phyloP scores from a whole-genome alignment of 2,888 invertebrate genomes.

The Camptogramma bilineatum region DNA sequence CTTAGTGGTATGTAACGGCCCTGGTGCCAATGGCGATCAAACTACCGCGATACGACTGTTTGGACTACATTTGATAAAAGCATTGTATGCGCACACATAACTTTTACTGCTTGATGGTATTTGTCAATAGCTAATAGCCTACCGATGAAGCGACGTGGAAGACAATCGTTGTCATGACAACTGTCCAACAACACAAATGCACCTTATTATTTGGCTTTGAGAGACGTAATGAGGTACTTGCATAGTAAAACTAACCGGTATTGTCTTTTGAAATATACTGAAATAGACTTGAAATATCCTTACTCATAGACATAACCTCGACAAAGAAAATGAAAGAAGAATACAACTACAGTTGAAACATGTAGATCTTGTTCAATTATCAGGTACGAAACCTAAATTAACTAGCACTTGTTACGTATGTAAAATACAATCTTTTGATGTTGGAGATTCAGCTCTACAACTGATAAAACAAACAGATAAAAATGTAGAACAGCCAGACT shows the following conservation, averaged over 20 bases:
- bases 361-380: no score
- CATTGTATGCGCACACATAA: conserved; percentile 49
- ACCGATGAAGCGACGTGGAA: conserved; percentile 71
- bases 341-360: no score
- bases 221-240: conserved; percentile 31
- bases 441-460: background rate
- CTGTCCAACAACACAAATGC: conserved; percentile 70
- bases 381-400: no score
- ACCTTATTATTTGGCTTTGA: conserved; percentile 43
- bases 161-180: conserved; percentile 75
- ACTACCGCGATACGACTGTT: conserved; percentile 63
- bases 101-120: conserved; percentile 61
- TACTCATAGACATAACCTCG: no score
- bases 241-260: conserved; percentile 3
- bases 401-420: no score
- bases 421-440: no score
- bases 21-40: conserved; percentile 54
- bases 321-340: no score
- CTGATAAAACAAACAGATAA: background rate
- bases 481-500: background rate
- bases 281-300: no score
- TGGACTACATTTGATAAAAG: conserved; percentile 59
- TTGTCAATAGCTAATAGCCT: conserved; percentile 79
- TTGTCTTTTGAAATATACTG: no score
- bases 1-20: conserved; percentile 6